Evolutionary conservation across 2,888 invertebrate species (phyloP), one percentile per base, ranked within the genome.

Genomic region (Pseudococcus viburni): DNA sequence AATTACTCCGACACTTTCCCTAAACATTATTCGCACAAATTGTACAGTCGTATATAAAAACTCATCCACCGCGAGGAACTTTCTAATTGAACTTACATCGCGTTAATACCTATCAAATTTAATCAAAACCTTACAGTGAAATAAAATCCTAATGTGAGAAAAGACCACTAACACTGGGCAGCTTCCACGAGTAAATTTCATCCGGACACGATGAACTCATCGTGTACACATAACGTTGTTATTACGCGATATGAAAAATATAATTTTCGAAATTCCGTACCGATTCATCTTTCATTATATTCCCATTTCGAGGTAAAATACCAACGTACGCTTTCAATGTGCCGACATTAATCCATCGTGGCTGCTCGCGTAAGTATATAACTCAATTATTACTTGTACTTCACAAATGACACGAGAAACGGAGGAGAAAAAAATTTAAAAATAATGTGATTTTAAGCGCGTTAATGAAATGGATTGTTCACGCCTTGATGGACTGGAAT

Each of bases 271-370:
- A 19, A 59, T 59, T 59, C 7, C 59, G n/a, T 9, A 9, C 19
- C 59, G 59, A 19, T 59, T 59, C 59, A 19, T 59, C 59, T 59
- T 59, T 59, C 59, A 59, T 59, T 59, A 59, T 59, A 59, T 59
- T 59, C 59, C 19, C 59, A 59, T 59, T 59, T 59, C 19, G 19
- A 59, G 59, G 59, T 6, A 59, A 59, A 59, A 59, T 33, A 33
- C 26, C 26, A 33, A 33, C 26, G 26, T 19, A 19, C 19, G 59
- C 59, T 59, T 59, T 59, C 19, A 8, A 59, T 19, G n/a, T 59
- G 59, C 59, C 59, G 59, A 59, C 59, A 19, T 5, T 59, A 59
- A 59, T 59, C 19, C n/a, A 59, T 19, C 8, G 59, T n/a, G 6
- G 17, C 17, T 15, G 15, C 55, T 55, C 17, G 55, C 55, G 26